Evolutionary conservation across 2,888 invertebrate species (phyloP).

Genomic region (Pyrrhosoma nymphula): DNA sequence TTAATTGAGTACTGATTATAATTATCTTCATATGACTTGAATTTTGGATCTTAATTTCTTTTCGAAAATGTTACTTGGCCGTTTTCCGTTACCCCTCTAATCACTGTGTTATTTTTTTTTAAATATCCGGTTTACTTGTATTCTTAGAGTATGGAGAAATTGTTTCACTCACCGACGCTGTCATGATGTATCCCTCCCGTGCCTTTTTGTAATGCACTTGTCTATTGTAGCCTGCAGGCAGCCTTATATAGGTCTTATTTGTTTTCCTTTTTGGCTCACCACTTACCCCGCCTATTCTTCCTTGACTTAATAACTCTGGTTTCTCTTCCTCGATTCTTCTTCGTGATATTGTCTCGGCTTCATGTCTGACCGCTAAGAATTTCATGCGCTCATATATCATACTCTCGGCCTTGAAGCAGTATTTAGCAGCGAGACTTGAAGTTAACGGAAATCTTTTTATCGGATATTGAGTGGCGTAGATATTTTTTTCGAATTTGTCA

Average conservation of each 20-base stretch:
- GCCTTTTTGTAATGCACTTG: not conserved
- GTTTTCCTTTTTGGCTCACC: slow-evolving; percentile 20
- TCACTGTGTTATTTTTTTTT: too few relatives aligned
- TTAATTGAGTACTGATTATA: too few relatives aligned
- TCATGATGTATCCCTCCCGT: not conserved
- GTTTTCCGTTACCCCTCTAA: too few relatives aligned
- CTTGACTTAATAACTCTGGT: slow-evolving; percentile 60
- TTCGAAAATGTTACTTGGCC: too few relatives aligned
- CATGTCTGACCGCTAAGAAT: slow-evolving; percentile 47
- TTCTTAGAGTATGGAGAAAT: not conserved
- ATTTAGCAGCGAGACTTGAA: not conserved
- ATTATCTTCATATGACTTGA: too few relatives aligned
- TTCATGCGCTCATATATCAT: not conserved
- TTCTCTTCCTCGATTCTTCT: slow-evolving; percentile 55
- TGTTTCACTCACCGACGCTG: not conserved
- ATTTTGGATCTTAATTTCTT: too few relatives aligned
- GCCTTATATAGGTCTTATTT: not conserved
- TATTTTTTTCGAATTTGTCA: not conserved
- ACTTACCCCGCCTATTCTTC: slow-evolving; percentile 32
- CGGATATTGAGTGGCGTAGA: not conserved
- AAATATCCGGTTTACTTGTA: too few relatives aligned
- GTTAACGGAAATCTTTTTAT: not conserved
- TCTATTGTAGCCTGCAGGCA: not conserved
- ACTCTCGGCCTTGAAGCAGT: slow-evolving; percentile 28
- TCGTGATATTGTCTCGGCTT: slow-evolving; percentile 49